phyloP scores from a whole-genome alignment of 2,797 vertebrate genomes.

The Acestrorhynchus altus region DNA sequence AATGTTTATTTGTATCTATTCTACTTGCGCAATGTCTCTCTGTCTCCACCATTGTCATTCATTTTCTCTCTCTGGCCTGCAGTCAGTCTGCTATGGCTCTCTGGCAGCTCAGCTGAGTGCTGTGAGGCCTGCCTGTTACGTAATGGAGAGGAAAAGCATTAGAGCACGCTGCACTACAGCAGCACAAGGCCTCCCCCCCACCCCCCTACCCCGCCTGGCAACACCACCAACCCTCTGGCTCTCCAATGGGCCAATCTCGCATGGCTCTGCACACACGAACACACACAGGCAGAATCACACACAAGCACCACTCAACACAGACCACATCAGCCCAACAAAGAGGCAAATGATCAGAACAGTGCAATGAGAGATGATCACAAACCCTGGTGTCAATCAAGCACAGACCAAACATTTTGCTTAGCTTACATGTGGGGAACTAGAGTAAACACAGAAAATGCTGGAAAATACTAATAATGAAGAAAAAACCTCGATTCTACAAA shows the following conservation, averaged over 20 bases:
- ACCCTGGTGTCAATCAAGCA: not conserved
- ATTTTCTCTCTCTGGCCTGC: constrained; percentile 47
- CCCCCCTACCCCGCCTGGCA: constrained; percentile 54
- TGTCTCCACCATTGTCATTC: not conserved
- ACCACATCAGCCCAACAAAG: constrained; percentile 10
- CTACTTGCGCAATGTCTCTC: not conserved
- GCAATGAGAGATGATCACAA: constrained; percentile 7
- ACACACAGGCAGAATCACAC: constrained; percentile 10
- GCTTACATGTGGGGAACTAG: not conserved
- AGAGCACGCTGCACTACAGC: constrained; percentile 58
- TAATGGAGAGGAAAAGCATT: constrained; percentile 25
- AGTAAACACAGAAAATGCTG: not conserved
- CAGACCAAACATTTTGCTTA: not conserved
- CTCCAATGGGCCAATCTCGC: constrained; percentile 16
- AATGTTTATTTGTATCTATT: not conserved
- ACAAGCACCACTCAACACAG: not conserved
- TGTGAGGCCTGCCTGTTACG: constrained; percentile 13
- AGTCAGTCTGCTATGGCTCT: constrained; percentile 27
- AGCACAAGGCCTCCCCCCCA: constrained; percentile 72
- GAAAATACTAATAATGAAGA: not conserved
- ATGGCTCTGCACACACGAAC: constrained; percentile 10
- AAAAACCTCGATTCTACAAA: not conserved
- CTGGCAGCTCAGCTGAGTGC: not conserved
- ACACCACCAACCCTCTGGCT: constrained; percentile 55
- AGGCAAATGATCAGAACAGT: not conserved